A percentile compares a stretch with the other conserved stretches of the same genome.
Evolutionary conservation across 2,888 invertebrate species (phyloP).

Genomic region (Liposcelis brunnea): DNA sequence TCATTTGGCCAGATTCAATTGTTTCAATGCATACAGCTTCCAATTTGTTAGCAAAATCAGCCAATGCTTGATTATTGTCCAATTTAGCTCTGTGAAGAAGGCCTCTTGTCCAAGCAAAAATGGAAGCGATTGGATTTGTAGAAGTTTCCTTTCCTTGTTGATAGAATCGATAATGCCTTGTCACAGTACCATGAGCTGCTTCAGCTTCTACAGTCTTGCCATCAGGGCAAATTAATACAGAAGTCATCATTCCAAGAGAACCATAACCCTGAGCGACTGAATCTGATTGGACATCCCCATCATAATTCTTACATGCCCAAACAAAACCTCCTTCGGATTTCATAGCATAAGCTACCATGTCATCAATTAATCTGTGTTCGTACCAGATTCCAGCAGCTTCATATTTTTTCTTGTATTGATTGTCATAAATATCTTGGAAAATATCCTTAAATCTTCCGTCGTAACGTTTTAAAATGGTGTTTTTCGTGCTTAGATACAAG

Average conservation of each 20-base stretch:
- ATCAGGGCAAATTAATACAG: conserved; percentile 90
- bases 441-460: conserved; percentile 96
- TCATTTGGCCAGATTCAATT: conserved; percentile 89
- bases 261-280: conserved; percentile 95
- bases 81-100: conserved; percentile 85
- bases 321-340: conserved; percentile 98
- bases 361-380: conserved; percentile 95
- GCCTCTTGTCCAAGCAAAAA: conserved; percentile 96
- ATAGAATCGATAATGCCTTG: conserved; percentile 75
- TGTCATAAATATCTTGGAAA: conserved; percentile 86
- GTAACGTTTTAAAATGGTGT: conserved; percentile 90
- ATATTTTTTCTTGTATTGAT: conserved; percentile 66
- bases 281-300: conserved; percentile 97
- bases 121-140: conserved; percentile 97
- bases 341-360: conserved; percentile 97
- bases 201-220: conserved; percentile 96
- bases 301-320: conserved; percentile 99
- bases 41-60: conserved; percentile 66
- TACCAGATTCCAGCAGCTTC: conserved; percentile 89
- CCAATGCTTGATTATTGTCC: conserved; percentile 62
- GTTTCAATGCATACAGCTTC: conserved; percentile 87
- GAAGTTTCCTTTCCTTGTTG: conserved; percentile 95
- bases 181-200: conserved; percentile 96
- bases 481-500: conserved; percentile 88
- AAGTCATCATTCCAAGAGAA: conserved; percentile 95